phyloP scores from a whole-genome alignment of 2,113 vertebrate species.

The Plestiodon gilberti region DNA sequence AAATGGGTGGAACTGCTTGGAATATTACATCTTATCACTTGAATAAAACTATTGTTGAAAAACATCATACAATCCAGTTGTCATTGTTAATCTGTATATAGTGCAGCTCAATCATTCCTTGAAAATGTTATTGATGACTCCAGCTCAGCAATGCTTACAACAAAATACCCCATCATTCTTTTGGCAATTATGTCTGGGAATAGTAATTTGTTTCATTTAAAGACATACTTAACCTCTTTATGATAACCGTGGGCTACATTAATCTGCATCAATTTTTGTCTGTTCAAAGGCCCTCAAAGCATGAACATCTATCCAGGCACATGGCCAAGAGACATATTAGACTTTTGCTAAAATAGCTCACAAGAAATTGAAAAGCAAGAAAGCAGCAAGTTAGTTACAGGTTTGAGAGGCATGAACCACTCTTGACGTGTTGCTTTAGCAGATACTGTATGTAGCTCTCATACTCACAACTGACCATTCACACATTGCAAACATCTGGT shows the following conservation, averaged over 20 bases:
- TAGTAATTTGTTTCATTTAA: background rate
- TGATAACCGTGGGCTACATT: background rate
- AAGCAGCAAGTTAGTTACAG: background rate
- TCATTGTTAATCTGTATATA: background rate
- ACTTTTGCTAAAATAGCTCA: background rate
- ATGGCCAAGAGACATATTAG: constrained; percentile 3
- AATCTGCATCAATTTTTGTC: background rate
- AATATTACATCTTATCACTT: background rate
- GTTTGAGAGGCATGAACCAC: background rate
- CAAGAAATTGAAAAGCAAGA: background rate
- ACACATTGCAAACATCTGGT: background rate
- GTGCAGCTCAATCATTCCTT: background rate
- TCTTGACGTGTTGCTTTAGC: background rate
- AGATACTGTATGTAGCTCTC: background rate
- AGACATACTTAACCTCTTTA: background rate
- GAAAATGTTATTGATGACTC: background rate
- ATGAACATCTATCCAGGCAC: background rate
- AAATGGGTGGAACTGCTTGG: background rate
- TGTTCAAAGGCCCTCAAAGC: background rate
- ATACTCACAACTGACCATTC: background rate
- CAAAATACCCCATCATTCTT: background rate
- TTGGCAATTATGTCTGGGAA: background rate
- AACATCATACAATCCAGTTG: background rate
- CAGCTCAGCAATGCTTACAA: background rate
- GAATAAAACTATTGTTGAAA: background rate